phyloP scores from a whole-genome alignment of 2,113 vertebrate genomes.

The Emydura subglobosa region DNA sequence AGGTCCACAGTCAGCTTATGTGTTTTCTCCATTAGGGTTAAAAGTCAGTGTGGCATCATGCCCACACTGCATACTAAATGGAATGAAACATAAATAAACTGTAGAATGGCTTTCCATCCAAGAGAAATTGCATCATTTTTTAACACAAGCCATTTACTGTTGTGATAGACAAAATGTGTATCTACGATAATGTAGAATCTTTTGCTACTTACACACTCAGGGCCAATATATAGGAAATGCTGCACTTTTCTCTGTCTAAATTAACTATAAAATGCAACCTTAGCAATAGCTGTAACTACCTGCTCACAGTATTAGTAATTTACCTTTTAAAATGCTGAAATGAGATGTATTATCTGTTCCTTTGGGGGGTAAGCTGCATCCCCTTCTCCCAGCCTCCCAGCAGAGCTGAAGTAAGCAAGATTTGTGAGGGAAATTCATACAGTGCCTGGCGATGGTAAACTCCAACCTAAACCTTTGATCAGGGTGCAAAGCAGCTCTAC shows the following conservation, averaged over 20 bases:
- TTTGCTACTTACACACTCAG: not conserved
- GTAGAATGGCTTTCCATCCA: constrained; percentile 43
- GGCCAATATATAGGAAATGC: not conserved
- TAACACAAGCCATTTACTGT: not conserved
- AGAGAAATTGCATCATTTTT: constrained; percentile 26
- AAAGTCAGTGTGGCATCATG: constrained; percentile 88
- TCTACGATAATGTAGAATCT: not conserved
- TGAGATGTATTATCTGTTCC: not conserved
- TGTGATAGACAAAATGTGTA: not conserved
- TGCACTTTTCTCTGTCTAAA: not conserved
- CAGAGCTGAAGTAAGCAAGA: not conserved
- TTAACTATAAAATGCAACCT: accelerated
- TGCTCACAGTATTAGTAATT: not conserved
- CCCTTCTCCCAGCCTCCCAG: not conserved
- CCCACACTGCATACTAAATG: constrained; percentile 85
- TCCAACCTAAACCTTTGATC: not conserved
- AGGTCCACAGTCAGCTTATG: constrained; percentile 81
- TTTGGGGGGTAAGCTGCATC: not conserved
- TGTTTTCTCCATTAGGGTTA: constrained; percentile 84
- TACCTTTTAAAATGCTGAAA: not conserved
- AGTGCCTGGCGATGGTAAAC: not conserved
- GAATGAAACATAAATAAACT: constrained; percentile 82
- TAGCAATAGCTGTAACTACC: not conserved
- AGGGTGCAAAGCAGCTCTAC: accelerated
- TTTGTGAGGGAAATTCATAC: not conserved